Evolutionary conservation across 2,113 vertebrate species (phyloP), one percentile per base, ranked within the genome.

Genomic region (Sisor rabdophorus): DNA sequence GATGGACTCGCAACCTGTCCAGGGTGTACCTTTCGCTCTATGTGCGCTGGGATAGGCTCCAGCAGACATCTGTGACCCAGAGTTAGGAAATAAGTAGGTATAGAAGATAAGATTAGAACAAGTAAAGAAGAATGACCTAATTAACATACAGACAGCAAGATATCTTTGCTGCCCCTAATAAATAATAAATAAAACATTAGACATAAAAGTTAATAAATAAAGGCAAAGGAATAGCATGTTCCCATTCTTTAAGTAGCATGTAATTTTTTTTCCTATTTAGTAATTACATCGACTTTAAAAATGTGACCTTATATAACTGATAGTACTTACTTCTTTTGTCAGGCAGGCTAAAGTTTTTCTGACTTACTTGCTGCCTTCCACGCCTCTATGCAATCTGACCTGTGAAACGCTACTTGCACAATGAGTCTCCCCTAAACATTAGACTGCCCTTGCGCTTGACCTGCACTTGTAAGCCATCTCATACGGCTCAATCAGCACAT

Each of bases 381-480:
- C 65, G 26, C 47, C 24, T 69, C 16, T 24, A 12, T 2, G 15
- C 52, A 36, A 19, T 22, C 32, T 50, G 44, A 56, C 28, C 67
- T 22, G 53, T 20, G 55, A 40, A 78, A 64, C 58, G 16, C 47
- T 32, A 54, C n/a, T 54, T 19, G 55, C 65, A 12, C 28, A 81
- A 79, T 79, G 83, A 56, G 83, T 84, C 77, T 44, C 58, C 56
- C 54, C 61, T 87, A 87, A 91, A 88, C 90, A 90, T 89, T 92
- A 84, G 86, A 88, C 90, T 86, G 87, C 86, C 90, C 89, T 92
- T 91, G 91, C 86, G 83, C 79, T 84, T 84, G 89, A 91, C 89
- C 90, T 87, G 84, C 87, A 86, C 83, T 85, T 79, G 87, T 91
- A 91, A 92, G 89, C 91, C 88, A 85, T 81, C 81, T 71, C 50